Percentiles rank a stretch among this genome's conserved stretches.
Evolutionary conservation across 2,888 invertebrate genomes (phyloP).

Genomic region (Melinaea marsaeus): DNA sequence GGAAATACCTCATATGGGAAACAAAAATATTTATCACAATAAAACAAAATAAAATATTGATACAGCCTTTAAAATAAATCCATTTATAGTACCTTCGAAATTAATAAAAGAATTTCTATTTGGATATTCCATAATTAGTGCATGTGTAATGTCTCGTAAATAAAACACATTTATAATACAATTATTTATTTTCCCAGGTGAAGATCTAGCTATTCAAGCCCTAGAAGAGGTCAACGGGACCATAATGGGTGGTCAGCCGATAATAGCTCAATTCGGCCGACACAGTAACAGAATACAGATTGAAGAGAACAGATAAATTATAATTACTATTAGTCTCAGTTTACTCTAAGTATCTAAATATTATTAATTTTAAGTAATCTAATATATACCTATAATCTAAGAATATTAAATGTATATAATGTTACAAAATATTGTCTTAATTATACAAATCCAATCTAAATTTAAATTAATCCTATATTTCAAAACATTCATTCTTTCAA

Average conservation of each 20-base stretch:
- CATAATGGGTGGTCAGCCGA: conserved; percentile 68
- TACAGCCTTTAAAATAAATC: too few relatives aligned
- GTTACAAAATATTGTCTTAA: conserved; percentile 18
- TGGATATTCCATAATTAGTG: too few relatives aligned
- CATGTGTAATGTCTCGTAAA: too few relatives aligned
- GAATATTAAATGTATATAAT: conserved; percentile 24
- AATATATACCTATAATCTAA: conserved; percentile 24
- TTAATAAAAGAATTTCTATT: too few relatives aligned
- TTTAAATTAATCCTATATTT: conserved; percentile 7
- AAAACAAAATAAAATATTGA: too few relatives aligned
- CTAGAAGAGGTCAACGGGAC: conserved; percentile 73
- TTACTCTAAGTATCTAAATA: conserved; percentile 24
- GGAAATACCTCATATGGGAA: too few relatives aligned
- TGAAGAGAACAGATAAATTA: conserved; percentile 40
- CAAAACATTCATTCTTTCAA: background rate
- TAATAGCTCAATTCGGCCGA: conserved; percentile 66
- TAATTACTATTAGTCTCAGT: conserved; percentile 19
- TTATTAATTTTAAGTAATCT: conserved; percentile 26
- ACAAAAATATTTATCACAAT: too few relatives aligned
- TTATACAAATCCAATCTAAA: conserved; percentile 1
- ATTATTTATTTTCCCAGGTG: conserved; percentile 46
- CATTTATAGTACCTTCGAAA: too few relatives aligned
- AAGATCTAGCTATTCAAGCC: conserved; percentile 66
- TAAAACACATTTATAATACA: background rate
- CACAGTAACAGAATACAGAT: conserved; percentile 42